Conservation (phyloP, 2,113 vertebrate species). For the Rhagologus leucostigma region DNA sequence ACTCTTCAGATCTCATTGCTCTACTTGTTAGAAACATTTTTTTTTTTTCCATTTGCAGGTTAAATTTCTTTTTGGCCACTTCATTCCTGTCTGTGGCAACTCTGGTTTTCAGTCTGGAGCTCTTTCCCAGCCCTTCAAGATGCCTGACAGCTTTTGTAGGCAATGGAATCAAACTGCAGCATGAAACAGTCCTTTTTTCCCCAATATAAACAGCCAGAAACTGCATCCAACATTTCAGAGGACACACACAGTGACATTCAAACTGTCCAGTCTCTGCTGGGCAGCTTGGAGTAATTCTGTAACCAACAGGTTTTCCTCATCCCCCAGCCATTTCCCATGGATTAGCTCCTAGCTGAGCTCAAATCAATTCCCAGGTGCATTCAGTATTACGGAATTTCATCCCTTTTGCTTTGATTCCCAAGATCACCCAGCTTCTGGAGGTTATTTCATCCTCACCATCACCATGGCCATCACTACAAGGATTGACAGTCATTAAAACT, state of each 20-base stretch:
- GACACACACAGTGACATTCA: background rate
- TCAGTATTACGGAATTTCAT: background rate
- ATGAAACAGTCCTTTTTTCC: accelerated
- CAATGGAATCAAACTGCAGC: background rate
- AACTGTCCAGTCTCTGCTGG: background rate
- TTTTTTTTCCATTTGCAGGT: background rate
- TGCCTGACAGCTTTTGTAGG: background rate
- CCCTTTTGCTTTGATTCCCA: background rate
- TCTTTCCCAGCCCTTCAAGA: background rate
- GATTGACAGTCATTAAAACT: background rate
- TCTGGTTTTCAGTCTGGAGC: background rate
- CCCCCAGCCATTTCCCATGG: background rate
- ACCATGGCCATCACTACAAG: background rate
- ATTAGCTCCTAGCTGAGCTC: background rate
- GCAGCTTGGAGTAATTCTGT: background rate
- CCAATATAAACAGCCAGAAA: background rate
- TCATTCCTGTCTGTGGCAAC: background rate
- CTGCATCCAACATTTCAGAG: background rate
- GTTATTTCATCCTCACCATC: background rate
- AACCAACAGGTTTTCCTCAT: background rate
- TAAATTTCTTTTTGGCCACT: background rate
- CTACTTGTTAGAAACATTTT: background rate
- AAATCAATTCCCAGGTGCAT: background rate
- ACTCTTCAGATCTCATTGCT: background rate
- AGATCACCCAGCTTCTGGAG: background rate